Base-by-base conservation (phyloP, 2,888 invertebrate species). In the Tigriopus californicus region DNA sequence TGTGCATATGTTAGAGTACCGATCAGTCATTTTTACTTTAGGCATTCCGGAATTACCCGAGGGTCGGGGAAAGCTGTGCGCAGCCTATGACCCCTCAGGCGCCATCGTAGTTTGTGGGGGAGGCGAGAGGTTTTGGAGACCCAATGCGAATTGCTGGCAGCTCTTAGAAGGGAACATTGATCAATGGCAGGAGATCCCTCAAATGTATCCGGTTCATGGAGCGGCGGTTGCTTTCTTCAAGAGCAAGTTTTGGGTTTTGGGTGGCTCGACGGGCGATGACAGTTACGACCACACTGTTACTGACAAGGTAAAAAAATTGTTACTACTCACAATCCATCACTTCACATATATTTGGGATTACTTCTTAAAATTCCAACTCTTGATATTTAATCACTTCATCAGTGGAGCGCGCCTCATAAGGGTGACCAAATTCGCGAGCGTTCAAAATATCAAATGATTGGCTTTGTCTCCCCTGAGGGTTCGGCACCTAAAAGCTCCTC, bases 91-190 rank as follows among this genome's bases (percentile, higher is more conserved):
- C 20, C 59, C 59, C n/a, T 59, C 59, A 13, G 59, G 59, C 18
- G 59, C 59, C 6, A 41, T 59, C 12, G 52, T 59, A 20, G 59
- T 59, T 25, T 59, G 59, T 41, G 59, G 59, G 1, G 59, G 59
- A 11, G 59, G 59, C 4, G 49, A 59, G 42, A 49, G 59, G 11
- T 59, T 59, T 41, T 59, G 59, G 59, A 40, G 59, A 18, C 59
- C 59, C 48, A 59, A 59, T 52, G 51, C 48, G 15, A 59, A 59
- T 20, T 59, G 59, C 41, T 59, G 59, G 59, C 59, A 59, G 24
- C 41, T 59, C 3, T 6, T 59, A 6, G 51, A 24, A 10, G 59
- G 59, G 10, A n/a, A 42, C 18, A 22, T 42, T 13, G 41, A 25
- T 15, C 13, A 42, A 41, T 59, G 59, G 59, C 13, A 49, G 1